phyloP scores from a whole-genome alignment of 2,888 invertebrate genomes.

The Xanthia togata region DNA sequence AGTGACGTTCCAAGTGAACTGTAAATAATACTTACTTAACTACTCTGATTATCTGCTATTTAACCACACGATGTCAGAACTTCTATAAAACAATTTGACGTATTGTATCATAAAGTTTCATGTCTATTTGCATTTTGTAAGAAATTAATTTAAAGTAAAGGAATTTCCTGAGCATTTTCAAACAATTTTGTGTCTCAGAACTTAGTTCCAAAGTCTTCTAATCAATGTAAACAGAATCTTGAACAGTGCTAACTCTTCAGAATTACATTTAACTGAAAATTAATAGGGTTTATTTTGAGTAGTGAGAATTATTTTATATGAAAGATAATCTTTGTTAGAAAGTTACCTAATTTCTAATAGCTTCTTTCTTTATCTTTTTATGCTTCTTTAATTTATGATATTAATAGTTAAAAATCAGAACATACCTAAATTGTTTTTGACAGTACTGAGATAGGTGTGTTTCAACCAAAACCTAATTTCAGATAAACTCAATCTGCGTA shows the following conservation, averaged over 20 bases:
- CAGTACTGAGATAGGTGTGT: too few relatives aligned
- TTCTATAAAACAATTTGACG: background rate
- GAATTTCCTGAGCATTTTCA: constrained; percentile 18
- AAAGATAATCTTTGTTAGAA: too few relatives aligned
- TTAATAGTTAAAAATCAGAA: too few relatives aligned
- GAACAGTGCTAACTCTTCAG: constrained; percentile 16
- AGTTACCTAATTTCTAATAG: too few relatives aligned
- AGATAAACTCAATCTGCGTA: too few relatives aligned
- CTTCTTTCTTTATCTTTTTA: too few relatives aligned
- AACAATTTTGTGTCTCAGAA: constrained; percentile 33
- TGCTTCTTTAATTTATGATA: too few relatives aligned
- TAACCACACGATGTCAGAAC: background rate
- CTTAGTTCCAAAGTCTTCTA: constrained; percentile 13
- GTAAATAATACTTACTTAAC: background rate
- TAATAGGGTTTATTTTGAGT: background rate
- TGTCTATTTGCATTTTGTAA: constrained; percentile 29
- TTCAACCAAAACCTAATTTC: too few relatives aligned
- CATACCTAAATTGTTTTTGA: too few relatives aligned
- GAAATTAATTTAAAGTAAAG: constrained; percentile 34
- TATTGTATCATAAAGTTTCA: constrained; percentile 13
- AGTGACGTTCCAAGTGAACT: background rate
- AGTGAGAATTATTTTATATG: background rate
- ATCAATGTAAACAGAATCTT: constrained; percentile 41
- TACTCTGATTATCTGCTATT: background rate
- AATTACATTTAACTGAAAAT: constrained; percentile 5